Evolutionary conservation across 2,888 invertebrate genomes (phyloP).

Genomic region (Dynastes hyllus): DNA sequence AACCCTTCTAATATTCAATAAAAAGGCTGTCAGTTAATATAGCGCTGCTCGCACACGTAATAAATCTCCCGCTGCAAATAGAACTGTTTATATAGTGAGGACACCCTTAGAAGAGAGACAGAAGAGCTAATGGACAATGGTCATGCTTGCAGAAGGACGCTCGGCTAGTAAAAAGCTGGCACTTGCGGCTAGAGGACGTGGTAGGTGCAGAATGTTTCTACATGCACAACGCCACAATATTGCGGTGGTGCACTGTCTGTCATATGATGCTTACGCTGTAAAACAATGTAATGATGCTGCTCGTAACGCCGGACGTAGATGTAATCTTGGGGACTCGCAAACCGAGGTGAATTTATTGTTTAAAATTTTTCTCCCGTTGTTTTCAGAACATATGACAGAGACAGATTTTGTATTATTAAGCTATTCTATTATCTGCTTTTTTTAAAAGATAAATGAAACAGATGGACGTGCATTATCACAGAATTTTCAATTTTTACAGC

Average conservation of each 20-base stretch:
- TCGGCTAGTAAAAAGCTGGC: not conserved
- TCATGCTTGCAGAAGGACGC: not conserved
- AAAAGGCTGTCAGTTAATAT: constrained; percentile 7
- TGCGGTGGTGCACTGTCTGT: not conserved
- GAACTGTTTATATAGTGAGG: not conserved
- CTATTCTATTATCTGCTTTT: too few relatives aligned
- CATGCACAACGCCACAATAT: not conserved
- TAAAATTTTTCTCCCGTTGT: not conserved
- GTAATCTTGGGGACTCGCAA: not conserved
- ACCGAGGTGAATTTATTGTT: not conserved
- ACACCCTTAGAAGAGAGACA: not conserved
- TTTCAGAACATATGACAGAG: not conserved
- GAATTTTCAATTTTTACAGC: too few relatives aligned
- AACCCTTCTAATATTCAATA: constrained; percentile 11
- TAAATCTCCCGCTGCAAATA: not conserved
- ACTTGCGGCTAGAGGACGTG: not conserved
- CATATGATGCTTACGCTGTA: not conserved
- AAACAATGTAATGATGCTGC: constrained; percentile 2
- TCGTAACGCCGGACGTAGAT: not conserved
- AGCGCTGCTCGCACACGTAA: not conserved
- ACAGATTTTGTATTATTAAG: not conserved
- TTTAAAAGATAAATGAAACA: too few relatives aligned
- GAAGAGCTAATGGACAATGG: not conserved
- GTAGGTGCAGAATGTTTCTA: not conserved
- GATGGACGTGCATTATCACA: too few relatives aligned